phyloP scores from a whole-genome alignment of 37 sponge, comb jelly and placozoan species.

The Crambe crambe region DNA sequence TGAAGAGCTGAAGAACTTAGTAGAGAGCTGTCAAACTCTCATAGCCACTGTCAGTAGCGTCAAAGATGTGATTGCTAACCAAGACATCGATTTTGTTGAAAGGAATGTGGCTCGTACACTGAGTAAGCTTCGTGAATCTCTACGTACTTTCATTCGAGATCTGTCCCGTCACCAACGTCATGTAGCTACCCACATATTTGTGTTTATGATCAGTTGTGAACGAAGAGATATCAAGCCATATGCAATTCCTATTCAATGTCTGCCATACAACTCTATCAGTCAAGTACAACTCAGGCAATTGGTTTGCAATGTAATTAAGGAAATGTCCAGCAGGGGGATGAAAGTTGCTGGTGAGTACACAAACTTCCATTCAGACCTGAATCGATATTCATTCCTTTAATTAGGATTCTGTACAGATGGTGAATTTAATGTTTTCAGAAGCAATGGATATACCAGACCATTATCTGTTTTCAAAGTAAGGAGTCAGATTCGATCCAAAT shows the following conservation, averaged over 20 bases:
- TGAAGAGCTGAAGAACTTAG: conserved; percentile 6
- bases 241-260: conserved; percentile 45
- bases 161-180: neutral
- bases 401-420: no score
- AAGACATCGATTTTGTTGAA: neutral
- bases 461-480: no score
- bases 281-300: no score
- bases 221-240: conserved; percentile 25
- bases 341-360: no score
- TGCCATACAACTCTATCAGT: no score
- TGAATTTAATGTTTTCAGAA: no score
- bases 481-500: no score
- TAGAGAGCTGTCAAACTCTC: neutral
- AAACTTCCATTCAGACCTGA: no score
- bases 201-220: conserved; percentile 37
- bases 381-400: no score
- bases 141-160: neutral
- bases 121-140: neutral
- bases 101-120: neutral
- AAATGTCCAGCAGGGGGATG: no score
- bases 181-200: conserved; percentile 18
- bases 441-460: no score
- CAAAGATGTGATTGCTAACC: neutral
- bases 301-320: no score
- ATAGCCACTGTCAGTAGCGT: neutral